A percentile compares a stretch with the other conserved stretches of the same genome.
These are phyloP conservation scores for Calosoma granatense DNA, from an alignment of 1,140 invertebrate genomes.

Conservation along the genomic window DNA sequence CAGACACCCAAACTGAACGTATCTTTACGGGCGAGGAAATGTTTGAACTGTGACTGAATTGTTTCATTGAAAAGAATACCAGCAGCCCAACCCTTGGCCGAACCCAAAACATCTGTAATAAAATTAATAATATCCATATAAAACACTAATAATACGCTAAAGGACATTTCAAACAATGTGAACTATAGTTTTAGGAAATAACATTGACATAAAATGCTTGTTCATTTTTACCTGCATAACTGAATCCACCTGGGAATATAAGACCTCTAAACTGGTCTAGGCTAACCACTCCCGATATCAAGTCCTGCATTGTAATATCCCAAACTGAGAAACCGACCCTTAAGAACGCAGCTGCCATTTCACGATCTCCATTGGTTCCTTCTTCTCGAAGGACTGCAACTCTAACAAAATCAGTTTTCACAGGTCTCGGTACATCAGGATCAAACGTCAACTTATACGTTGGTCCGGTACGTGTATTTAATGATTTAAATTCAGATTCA, in stretches of 20 bases:
- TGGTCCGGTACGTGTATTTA: conserved; percentile 42
- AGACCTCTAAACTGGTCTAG: conserved; percentile 78
- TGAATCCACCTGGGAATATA: conserved; percentile 95
- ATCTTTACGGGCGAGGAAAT: conserved; percentile 60
- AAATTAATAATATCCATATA: conserved; percentile 14
- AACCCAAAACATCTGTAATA: conserved; percentile 81
- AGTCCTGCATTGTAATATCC: conserved; percentile 87
- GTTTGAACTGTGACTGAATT: conserved; percentile 55
- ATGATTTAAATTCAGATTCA: conserved; percentile 61
- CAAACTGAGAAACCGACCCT: conserved; percentile 87
- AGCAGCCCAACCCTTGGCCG: conserved; percentile 95
- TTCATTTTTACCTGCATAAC: conserved; percentile 91
- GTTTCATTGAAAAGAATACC: conserved; percentile 67
- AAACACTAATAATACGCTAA: conserved; percentile 12
- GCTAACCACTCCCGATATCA: conserved; percentile 55
- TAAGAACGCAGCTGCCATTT: conserved; percentile 92
- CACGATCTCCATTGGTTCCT: conserved; percentile 92
- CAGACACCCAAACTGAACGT: conserved; percentile 96
- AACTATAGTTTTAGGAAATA: background rate
- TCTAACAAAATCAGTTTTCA: conserved; percentile 25
- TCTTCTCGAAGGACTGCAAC: conserved; percentile 94
- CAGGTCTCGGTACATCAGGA: conserved; percentile 39
- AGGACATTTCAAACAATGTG: background rate
- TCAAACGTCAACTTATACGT: conserved; percentile 61
- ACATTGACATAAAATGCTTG: conserved; percentile 16